These are phyloP conservation scores for Ophthalmolycus amberensis DNA, from an alignment of 2,113 vertebrate species.

Conservation along the genomic window DNA sequence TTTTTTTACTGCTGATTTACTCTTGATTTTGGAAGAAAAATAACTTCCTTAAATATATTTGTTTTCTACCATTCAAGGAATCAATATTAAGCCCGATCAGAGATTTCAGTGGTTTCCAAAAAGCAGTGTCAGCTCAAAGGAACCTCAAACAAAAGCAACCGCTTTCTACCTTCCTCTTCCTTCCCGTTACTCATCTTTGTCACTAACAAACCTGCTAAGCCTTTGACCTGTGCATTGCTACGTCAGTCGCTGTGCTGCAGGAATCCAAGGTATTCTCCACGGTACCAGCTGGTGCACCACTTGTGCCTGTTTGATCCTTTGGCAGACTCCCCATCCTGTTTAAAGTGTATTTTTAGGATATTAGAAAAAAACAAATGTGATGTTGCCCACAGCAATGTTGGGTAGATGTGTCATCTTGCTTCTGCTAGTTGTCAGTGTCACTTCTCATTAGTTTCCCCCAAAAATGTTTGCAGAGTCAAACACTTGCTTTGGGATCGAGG, in stretches of 20 bases:
- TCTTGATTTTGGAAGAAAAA: background rate
- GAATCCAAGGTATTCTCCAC: slow-evolving; percentile 72
- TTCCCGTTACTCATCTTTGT: slow-evolving; percentile 59
- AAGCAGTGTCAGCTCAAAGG: background rate
- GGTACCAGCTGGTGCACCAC: slow-evolving; percentile 75
- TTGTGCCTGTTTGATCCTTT: slow-evolving; percentile 78
- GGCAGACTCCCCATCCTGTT: slow-evolving; percentile 65
- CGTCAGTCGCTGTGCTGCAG: slow-evolving; percentile 59
- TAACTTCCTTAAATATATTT: background rate
- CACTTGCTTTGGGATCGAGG: slow-evolving; percentile 33
- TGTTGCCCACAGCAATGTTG: slow-evolving; percentile 59
- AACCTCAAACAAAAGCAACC: slow-evolving; percentile 37
- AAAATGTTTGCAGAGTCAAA: slow-evolving; percentile 43
- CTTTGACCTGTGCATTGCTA: slow-evolving; percentile 64
- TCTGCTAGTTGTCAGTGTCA: slow-evolving; percentile 49
- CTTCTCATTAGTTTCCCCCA: slow-evolving; percentile 52
- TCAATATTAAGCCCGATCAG: too few species aligned
- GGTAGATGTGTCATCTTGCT: slow-evolving; percentile 62
- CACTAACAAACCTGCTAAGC: slow-evolving; percentile 61
- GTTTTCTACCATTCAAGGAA: background rate
- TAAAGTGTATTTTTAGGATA: slow-evolving; percentile 74
- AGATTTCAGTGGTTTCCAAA: slow-evolving; percentile 30
- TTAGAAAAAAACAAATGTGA: slow-evolving; percentile 51
- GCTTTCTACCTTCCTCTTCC: slow-evolving; percentile 36
- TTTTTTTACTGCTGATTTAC: slow-evolving; percentile 14